Base-by-base conservation (phyloP, 2,888 invertebrate species). In the Rhagonycha lutea region DNA sequence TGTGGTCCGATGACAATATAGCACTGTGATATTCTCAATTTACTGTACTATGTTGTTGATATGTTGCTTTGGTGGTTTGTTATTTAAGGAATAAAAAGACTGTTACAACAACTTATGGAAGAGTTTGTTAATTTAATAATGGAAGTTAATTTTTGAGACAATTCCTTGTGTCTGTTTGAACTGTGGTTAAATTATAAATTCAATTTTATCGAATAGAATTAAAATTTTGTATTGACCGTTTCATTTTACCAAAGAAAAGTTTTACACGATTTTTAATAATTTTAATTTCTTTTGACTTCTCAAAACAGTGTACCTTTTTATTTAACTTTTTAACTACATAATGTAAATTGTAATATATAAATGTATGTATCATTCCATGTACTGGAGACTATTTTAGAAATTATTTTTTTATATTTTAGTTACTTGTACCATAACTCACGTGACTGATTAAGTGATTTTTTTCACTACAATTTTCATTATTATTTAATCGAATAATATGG, bases 401-500 rank as follows among this genome's bases (percentile, higher is more conserved):
- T 47, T n/a, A 47, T 47, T 47, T 47, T 47, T 47, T 47, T 47
- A 47, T 47, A 47, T 47, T 47, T 47, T 47, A 47, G 47, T 47
- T n/a, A 47, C 12, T 47, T 47, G 47, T 47, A 47, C n/a, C 47
- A 47, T 47, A 47, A 47, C 69, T 61, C 63, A 74, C 71, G 71
- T 77, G 77, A 77, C 77, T 77, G 77, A 77, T 47, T 47, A 47
- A 47, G 47, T 47, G 47, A 47, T 65, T 65, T 65, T 69, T 63
- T 67, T 68, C 32, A 23, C 47, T 72, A 60, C 68, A 69, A 14
- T 73, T 77, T 71, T 77, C 77, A 70, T 62, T 77, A 70, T 70
- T 76, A 72, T 69, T 70, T 61, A 28, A 69, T 77, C 8, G 68
- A 70, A 76, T 76, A 70, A 65, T 72, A 65, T 26, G 63, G 32